Percentiles rank a stretch among this genome's conserved stretches.
Conservation (phyloP, 2,888 invertebrate species). For the Troides helena region DNA sequence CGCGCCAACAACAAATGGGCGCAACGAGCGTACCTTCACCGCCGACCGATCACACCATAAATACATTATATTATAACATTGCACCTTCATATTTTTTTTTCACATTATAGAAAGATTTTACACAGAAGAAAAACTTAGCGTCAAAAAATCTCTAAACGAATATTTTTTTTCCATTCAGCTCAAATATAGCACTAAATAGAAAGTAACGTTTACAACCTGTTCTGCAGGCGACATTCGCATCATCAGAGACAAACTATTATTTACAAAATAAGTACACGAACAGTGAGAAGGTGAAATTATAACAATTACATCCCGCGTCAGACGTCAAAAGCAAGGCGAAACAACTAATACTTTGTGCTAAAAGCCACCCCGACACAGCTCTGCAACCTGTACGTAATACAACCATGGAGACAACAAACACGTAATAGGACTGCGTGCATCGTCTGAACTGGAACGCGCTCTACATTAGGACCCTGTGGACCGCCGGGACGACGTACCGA, state of each 20-base stretch:
- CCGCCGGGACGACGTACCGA: constrained; percentile 58
- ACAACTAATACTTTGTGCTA: constrained; percentile 31
- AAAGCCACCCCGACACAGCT: constrained; percentile 18
- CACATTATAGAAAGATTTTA: constrained; percentile 54
- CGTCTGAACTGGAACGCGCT: constrained; percentile 50
- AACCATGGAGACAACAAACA: constrained; percentile 33
- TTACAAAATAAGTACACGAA: constrained; percentile 49
- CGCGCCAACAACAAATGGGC: constrained; percentile 58
- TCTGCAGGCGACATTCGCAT: constrained; percentile 34
- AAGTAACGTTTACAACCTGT: constrained; percentile 40
- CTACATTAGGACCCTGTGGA: constrained; percentile 74
- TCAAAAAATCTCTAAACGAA: constrained; percentile 49
- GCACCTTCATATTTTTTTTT: constrained; percentile 65
- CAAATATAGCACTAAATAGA: constrained; percentile 39
- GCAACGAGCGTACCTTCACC: constrained; percentile 48
- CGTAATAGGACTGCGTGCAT: constrained; percentile 45
- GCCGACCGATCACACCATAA: constrained; percentile 44
- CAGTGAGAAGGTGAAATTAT: constrained; percentile 32
- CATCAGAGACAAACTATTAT: constrained; percentile 27
- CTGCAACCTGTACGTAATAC: constrained; percentile 29
- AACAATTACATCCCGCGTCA: constrained; percentile 43
- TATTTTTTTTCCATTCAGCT: constrained; percentile 32
- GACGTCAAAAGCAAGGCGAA: constrained; percentile 38
- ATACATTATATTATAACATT: constrained; percentile 71
- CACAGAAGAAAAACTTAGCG: constrained; percentile 56